phyloP scores from a whole-genome alignment of 1,140 invertebrate genomes.

The Macrosteles quadrilineatus region DNA sequence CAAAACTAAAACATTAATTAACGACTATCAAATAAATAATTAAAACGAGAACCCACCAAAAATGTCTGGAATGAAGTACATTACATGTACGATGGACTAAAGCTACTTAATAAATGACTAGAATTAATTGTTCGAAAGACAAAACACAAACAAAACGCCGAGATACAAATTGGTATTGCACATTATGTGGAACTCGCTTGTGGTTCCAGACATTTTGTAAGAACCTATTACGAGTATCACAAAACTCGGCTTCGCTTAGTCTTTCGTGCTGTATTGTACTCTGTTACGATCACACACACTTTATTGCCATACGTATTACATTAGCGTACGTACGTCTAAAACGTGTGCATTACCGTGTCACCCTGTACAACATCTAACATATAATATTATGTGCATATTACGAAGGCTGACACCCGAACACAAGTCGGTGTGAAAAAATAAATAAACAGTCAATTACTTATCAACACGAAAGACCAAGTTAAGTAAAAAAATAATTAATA shows the following conservation, averaged over 20 bases:
- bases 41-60: background rate
- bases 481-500: slow-evolving; percentile 14
- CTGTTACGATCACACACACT: background rate
- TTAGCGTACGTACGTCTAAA: background rate
- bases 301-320: slow-evolving; percentile 13
- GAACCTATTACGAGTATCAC: slow-evolving; percentile 20
- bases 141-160: slow-evolving; percentile 5
- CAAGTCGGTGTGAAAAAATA: slow-evolving; percentile 15
- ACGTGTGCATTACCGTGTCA: slow-evolving; percentile 1
- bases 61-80: slow-evolving; percentile 25
- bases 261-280: slow-evolving; percentile 15
- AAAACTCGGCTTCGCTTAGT: slow-evolving; percentile 15
- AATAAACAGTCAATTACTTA: background rate
- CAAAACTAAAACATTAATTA: slow-evolving; percentile 4
- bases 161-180: slow-evolving; percentile 20
- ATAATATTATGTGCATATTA: slow-evolving; percentile 7
- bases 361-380: slow-evolving; percentile 10
- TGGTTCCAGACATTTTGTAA: slow-evolving; percentile 12
- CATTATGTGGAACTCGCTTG: background rate
- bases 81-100: slow-evolving; percentile 17
- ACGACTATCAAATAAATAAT: background rate
- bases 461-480: slow-evolving; percentile 25
- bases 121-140: slow-evolving; percentile 21
- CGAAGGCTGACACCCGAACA: slow-evolving; percentile 18
- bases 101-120: slow-evolving; percentile 20